phyloP scores from a whole-genome alignment of 2,888 invertebrate genomes.

The Lymantria dispar region DNA sequence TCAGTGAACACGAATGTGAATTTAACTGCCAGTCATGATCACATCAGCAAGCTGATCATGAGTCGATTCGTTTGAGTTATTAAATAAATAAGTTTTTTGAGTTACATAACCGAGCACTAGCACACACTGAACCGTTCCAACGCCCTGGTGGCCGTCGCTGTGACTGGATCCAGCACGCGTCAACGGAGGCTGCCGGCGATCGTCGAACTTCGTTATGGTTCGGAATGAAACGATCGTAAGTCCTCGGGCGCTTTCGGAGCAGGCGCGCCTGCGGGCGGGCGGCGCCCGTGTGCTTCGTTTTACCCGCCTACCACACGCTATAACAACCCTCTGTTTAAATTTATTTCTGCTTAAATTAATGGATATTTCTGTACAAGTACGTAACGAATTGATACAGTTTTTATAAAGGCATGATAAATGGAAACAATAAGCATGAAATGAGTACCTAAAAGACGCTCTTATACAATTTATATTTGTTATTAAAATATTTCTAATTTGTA shows the following conservation, averaged over 20 bases:
- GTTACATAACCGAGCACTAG: conserved; percentile 77
- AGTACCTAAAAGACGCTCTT: neutral
- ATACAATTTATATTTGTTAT: neutral
- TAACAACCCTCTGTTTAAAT: conserved; percentile 60
- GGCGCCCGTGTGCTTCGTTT: conserved; percentile 65
- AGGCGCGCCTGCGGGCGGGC: conserved; percentile 78
- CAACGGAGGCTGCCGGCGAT: conserved; percentile 74
- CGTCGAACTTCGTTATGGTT: conserved; percentile 78
- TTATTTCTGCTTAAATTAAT: conserved; percentile 58
- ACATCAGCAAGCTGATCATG: conserved; percentile 35
- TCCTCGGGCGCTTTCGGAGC: conserved; percentile 76
- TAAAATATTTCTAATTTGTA: neutral
- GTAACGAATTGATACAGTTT: neutral
- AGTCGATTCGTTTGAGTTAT: conserved; percentile 62
- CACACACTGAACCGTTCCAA: conserved; percentile 68
- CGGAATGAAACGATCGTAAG: conserved; percentile 75
- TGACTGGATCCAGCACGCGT: conserved; percentile 78
- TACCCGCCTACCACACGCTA: conserved; percentile 57
- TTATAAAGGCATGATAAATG: neutral
- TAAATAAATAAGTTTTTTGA: conserved; percentile 78
- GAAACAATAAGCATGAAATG: neutral
- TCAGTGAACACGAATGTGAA: conserved; percentile 20
- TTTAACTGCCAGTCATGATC: conserved; percentile 35
- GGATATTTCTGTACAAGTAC: conserved; percentile 29
- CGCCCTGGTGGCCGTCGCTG: conserved; percentile 77